Evolutionary conservation across 2,797 vertebrate species (phyloP).

Genomic region (Ctenochaetus hawaiiensis): DNA sequence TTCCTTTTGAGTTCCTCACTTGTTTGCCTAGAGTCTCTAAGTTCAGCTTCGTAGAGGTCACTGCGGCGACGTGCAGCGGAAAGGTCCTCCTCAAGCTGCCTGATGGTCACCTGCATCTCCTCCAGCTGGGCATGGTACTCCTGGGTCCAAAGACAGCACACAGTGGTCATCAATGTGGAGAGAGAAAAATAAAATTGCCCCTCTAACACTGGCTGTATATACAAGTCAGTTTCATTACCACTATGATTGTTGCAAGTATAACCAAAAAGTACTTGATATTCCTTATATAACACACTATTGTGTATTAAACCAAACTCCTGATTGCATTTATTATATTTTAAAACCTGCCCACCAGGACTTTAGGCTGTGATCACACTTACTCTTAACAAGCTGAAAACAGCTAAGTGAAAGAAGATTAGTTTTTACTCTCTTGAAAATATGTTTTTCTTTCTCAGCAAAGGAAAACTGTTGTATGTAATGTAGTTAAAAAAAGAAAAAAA

Average conservation of each 20-base stretch:
- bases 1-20: conserved; percentile 97
- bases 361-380: conserved; percentile 11
- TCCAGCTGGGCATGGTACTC: conserved; percentile 99
- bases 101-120: conserved; percentile 97
- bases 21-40: conserved; percentile 93
- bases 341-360: conserved; percentile 14
- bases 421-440: not conserved
- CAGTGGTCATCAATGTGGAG: not conserved
- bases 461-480: not conserved
- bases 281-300: not conserved
- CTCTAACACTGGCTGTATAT: not conserved
- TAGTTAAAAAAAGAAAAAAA: no score
- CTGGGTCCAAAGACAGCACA: conserved; percentile 71
- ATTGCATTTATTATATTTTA: conserved; percentile 7
- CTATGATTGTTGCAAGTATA: not conserved
- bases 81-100: conserved; percentile 97
- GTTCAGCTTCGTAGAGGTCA: conserved; percentile 95
- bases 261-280: not conserved
- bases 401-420: not conserved
- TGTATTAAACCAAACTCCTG: not conserved
- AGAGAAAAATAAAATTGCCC: not conserved
- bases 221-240: not conserved
- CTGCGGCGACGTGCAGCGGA: conserved; percentile 96
- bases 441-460: not conserved
- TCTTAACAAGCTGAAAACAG: conserved; percentile 17